phyloP scores from a whole-genome alignment of 2,888 invertebrate species.

The Psylliodes chrysocephalus region DNA sequence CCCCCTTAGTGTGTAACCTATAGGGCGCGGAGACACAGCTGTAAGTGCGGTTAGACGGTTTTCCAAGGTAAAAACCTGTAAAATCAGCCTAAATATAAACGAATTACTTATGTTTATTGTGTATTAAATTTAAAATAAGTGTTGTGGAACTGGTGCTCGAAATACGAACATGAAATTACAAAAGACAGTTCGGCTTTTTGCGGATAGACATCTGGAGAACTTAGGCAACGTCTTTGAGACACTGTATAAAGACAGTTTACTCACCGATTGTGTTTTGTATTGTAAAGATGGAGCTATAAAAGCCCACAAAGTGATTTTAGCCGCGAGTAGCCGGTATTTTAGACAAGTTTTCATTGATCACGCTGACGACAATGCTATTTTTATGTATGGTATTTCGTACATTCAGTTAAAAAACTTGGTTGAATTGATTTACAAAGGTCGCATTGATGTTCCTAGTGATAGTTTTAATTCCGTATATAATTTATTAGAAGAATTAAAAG shows the following conservation, averaged over 20 bases:
- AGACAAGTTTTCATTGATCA: slow-evolving; percentile 79
- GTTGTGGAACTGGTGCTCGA: slow-evolving; percentile 20
- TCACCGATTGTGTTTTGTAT: slow-evolving; percentile 77
- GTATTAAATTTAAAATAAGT: slow-evolving; percentile 32
- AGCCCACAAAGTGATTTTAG: slow-evolving; percentile 78
- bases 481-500: slow-evolving; percentile 75
- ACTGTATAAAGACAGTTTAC: slow-evolving; percentile 75
- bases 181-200: slow-evolving; percentile 47
- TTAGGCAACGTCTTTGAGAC: slow-evolving; percentile 76
- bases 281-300: slow-evolving; percentile 78
- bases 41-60: slow-evolving; percentile 41
- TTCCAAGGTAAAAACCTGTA: not conserved
- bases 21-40: slow-evolving; percentile 51
- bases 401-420: slow-evolving; percentile 73
- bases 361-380: slow-evolving; percentile 76
- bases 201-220: slow-evolving; percentile 78
- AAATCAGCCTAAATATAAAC: slow-evolving; percentile 30
- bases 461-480: slow-evolving; percentile 73
- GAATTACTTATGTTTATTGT: slow-evolving; percentile 32
- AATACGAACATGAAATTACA: slow-evolving; percentile 44
- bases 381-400: slow-evolving; percentile 74
- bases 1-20: slow-evolving; percentile 51
- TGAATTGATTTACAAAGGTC: slow-evolving; percentile 80
- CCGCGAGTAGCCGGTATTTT: slow-evolving; percentile 81
- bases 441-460: slow-evolving; percentile 73